Evolutionary conservation across 2,888 invertebrate species (phyloP), one percentile per base, ranked within the genome.

Genomic region (Diogma glabrata): DNA sequence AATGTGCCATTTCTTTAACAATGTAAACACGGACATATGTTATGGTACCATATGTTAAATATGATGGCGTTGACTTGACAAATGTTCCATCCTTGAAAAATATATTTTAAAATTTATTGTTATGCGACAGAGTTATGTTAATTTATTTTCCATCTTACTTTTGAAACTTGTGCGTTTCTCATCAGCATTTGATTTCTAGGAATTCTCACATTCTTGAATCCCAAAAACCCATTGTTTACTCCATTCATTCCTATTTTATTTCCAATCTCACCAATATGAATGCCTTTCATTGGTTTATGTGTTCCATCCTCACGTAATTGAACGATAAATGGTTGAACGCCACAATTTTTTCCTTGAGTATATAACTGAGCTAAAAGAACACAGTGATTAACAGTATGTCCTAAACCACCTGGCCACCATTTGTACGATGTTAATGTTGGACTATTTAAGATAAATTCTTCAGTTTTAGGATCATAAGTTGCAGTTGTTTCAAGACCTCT

Each of bases 321-420:
- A 0, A 95, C 92, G 57, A 96, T 80, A 68, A 96, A 96, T 0
- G 91, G 84, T 65, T 95, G 95, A 58, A 94, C 82, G 20, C 96
- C 96, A 65, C 86, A 81, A 63, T 85, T 84, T 64, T 84, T 74
- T 1, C 87, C 89, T 60, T 84, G 78, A 4, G 89, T 87, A 65
- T 87, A 81, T 3, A 97, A 75, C 65, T 94, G 93, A 2, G 96
- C 95, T 65, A 94, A 82, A 0, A 96, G 90, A 36, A 96, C 75
- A 38, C 92, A 91, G 71, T 93, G 84, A 72, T 93, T 96, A 7
- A 88, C 85, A 1, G 93, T 89, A 57, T 94, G 93, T 1, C 92
- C 95, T 80, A 95, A 75, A 64, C 88, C 87, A 16, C 94, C 95
- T 19, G 94, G 93, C 95, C 94, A 95, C 93, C 93, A 95, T 71